phyloP scores from a whole-genome alignment of 2,888 invertebrate genomes.

The Eudemis profundana region DNA sequence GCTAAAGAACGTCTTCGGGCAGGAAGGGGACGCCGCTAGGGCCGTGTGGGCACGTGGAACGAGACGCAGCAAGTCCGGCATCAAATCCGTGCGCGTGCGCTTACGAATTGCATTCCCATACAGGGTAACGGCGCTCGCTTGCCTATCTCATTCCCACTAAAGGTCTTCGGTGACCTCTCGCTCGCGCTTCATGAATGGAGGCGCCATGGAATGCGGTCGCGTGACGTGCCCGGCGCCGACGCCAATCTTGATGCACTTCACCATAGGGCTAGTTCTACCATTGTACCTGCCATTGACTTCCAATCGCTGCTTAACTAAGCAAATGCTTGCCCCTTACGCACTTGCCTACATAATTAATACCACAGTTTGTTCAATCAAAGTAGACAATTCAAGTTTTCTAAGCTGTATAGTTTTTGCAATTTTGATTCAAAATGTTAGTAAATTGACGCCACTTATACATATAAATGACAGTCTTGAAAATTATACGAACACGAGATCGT shows the following conservation, averaged over 20 bases:
- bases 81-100: conserved; percentile 76
- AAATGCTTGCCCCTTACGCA: conserved; percentile 7
- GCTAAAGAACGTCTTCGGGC: conserved; percentile 61
- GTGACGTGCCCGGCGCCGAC: conserved; percentile 86
- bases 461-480: background rate
- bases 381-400: no score
- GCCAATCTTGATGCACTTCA: conserved; percentile 84
- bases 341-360: conserved; percentile 1
- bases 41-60: conserved; percentile 60
- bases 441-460: background rate
- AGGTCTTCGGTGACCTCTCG: conserved; percentile 69
- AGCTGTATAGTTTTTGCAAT: background rate
- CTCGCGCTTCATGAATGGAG: conserved; percentile 81
- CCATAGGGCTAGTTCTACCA: conserved; percentile 71
- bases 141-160: conserved; percentile 72
- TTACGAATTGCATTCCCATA: conserved; percentile 83
- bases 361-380: no score
- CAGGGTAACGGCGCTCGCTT: conserved; percentile 77
- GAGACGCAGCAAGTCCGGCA: conserved; percentile 73
- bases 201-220: conserved; percentile 86
- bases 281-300: conserved; percentile 48
- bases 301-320: conserved; percentile 32
- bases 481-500: background rate
- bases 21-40: conserved; percentile 66
- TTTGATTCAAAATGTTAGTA: background rate